Base-by-base conservation (phyloP, 2,888 invertebrate genomes). In the Lapara coniferarum region DNA sequence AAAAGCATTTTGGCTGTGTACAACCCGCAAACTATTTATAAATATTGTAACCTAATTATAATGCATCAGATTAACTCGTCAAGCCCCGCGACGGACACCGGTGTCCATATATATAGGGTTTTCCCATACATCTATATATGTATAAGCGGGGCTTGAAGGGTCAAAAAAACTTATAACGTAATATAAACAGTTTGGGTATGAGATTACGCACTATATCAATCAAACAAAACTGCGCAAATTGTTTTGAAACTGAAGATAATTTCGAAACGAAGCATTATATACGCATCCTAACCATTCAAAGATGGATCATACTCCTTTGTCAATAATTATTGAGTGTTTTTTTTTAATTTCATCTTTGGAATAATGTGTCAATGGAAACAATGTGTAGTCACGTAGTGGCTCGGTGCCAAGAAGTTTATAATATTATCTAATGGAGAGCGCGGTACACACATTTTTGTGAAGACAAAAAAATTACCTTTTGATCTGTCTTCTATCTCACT, bases 171-270 rank as follows among this genome's bases (percentile, higher is more conserved):
- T 46, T 37, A 52, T 67, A 52, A 66, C 58, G 52, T 67, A 72
- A 71, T 72, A 81, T 85, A 80, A 82, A 83, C 77, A 85, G 87
- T 85, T 87, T 83, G 85, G 81, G 84, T 84, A 85, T 85, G 86
- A 90, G 89, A 91, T 91, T 90, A 91, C 88, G 83, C 87, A 87
- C 87, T 88, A 83, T 90, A 92, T 92, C 89, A 90, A 91, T 91
- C 90, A 89, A 89, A 89, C 85, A 86, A 87, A 86, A 85, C 87
- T 82, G 83, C 88, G 88, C 89, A 90, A 89, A 81, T 81, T 78
- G 78, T 81, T 80, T 87, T 87, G 90, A 85, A 91, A 90, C 84
- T 82, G 78, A 84, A 79, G 85, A 84, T 78, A 85, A 85, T 91
- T 90, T 89, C 89, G 80, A 87, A 86, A 91, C 78, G 81, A 76